Base-by-base conservation (phyloP, 2,113 vertebrate species). In the Cairina moschata region DNA sequence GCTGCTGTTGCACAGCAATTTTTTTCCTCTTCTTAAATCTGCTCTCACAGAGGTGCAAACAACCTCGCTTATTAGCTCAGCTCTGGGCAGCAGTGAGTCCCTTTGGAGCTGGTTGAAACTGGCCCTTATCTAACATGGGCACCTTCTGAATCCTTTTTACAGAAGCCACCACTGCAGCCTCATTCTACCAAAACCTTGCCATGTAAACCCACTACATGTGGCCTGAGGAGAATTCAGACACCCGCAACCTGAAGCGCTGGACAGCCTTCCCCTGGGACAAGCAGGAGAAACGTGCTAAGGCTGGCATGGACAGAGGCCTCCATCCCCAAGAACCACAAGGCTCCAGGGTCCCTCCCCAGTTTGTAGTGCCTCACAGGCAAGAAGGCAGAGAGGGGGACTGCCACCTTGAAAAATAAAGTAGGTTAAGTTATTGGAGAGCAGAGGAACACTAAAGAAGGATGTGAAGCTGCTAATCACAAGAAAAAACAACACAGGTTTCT, bases 271-370 rank as follows among this genome's bases (percentile, higher is more conserved):
- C n/a, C 18, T 17, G 76, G 62, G 36, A 29, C 25, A 40, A 65
- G 25, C 34, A 17, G 34, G 62, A 65, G 36, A 12, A 38, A 40
- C 17, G 11, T 26, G 38, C 17, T 11, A 11, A 40, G 62, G 28
- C 36, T 50, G 60, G 11, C 3, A 1, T 3, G 1, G 42, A 21
- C 25, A 0, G 1, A 59, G 50, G 50, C 60, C 52, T 86, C 40
- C 3, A 8, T n/a, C 26, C 14, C 8, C 40, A 26, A 26, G 54
- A n/a, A 36, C 26, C 2, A 1, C 5, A 82, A 68, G 11, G 8
- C 36, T 44, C 44, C 11, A 3, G 1, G 21, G 40, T 9, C 13
- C 14, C 22, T 8, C 7, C 31, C 60, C 36, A 38, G 10, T 25
- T 28, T 8, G 28, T 26, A 58, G 21, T 13, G 40, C 62, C 44